Evolutionary conservation across 92 coral and sea anemone species (phyloP), one percentile per base, ranked within the genome.

Genomic region (Actinostola sp.): DNA sequence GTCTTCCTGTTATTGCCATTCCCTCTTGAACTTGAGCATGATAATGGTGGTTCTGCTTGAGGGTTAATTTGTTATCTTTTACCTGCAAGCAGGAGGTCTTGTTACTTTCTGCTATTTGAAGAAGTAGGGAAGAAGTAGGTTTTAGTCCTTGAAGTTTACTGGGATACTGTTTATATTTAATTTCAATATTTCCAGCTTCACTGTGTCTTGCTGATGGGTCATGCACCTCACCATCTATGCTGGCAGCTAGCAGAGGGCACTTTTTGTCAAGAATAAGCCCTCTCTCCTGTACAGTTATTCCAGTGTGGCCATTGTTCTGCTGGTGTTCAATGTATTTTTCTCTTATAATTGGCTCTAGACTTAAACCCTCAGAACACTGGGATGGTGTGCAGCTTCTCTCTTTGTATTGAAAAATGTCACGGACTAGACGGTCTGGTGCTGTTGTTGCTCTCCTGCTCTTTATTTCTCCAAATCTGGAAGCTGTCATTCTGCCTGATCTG

Each of bases 401-500:
- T 63, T 26, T 79, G 61, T 82, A 82, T 20, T 74, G 66, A 33
- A 69, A 58, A 11, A 82, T 50, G 60, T 76, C 73, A 43, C 74
- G 28, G n/a, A 75, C 67, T 42, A 76, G 53, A 5, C 65, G 39
- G 61, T 76, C 87, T 27, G 82, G 87, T 52, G 82, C 35, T 20
- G 87, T 68, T 25, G 83, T 82, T 32, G 66, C 50, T 19, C 88
- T 19, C 52, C 78, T 68, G 63, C 59, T 82, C 30, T 38, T 75
- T 70, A 83, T 83, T 75, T 75, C 73, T 34, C 88, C 84, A 83
- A 77, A 83, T 53, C 66, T 83, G 57, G 88, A 83, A 46, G 84
- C 84, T 39, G 88, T 83, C 13, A 83, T 39, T 77, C 88, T 76
- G 14, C 84, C 88, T 67, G 38, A 30, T 52, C 79, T 70, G 41